phyloP scores from a whole-genome alignment of 2,888 invertebrate genomes.

The Spodoptera littoralis region DNA sequence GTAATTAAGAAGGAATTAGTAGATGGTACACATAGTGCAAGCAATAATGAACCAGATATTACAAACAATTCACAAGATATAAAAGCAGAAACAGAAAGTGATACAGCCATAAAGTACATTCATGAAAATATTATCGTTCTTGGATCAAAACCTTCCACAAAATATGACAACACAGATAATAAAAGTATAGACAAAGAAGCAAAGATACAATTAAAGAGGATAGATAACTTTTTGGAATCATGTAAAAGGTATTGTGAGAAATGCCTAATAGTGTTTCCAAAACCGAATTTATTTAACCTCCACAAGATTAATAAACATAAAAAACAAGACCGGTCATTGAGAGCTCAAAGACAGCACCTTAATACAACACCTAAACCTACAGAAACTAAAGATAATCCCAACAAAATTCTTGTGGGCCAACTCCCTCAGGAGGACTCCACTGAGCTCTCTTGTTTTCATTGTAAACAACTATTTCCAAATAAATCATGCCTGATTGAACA shows the following conservation, averaged over 20 bases:
- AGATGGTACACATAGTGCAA: background rate
- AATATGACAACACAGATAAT: constrained; percentile 20
- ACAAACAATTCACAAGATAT: background rate
- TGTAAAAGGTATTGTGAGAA: constrained; percentile 71
- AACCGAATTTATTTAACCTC: constrained; percentile 27
- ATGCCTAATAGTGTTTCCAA: constrained; percentile 75
- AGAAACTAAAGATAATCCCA: background rate
- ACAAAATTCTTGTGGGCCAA: constrained; percentile 22
- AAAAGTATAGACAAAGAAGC: constrained; percentile 37
- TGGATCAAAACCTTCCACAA: constrained; percentile 65
- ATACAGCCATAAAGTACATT: constrained; percentile 18
- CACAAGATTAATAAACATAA: constrained; percentile 21
- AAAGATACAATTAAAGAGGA: constrained; percentile 64
- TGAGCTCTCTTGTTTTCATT: constrained; percentile 71
- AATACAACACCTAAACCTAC: constrained; percentile 39
- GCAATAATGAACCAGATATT: background rate
- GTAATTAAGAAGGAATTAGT: background rate
- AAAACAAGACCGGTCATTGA: background rate
- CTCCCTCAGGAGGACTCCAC: constrained; percentile 13
- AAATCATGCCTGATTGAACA: constrained; percentile 74
- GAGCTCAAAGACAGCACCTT: constrained; percentile 18
- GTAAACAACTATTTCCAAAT: constrained; percentile 67
- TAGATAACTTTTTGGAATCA: constrained; percentile 63
- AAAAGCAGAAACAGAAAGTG: constrained; percentile 8
- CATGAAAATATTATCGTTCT: constrained; percentile 69